phyloP scores from a whole-genome alignment of 2,113 vertebrate genomes.

The Scomber colias region DNA sequence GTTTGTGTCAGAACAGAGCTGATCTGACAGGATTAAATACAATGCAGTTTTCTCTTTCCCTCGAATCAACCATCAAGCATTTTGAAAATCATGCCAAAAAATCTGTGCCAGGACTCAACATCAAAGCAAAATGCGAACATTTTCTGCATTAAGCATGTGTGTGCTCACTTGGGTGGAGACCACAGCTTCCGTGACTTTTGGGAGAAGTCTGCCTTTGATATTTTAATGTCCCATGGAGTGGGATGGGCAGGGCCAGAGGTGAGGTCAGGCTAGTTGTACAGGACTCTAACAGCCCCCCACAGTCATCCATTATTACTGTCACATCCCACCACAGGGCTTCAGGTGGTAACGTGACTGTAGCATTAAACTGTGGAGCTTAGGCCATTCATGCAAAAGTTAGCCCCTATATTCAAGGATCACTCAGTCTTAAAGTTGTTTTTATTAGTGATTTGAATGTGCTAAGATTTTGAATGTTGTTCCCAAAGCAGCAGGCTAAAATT shows the following conservation, averaged over 20 bases:
- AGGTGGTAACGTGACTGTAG: conserved; percentile 7
- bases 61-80: conserved; percentile 66
- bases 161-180: conserved; percentile 60
- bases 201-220: conserved; percentile 70
- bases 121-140: conserved; percentile 60
- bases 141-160: conserved; percentile 48
- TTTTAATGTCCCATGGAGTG: conserved; percentile 64
- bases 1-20: conserved; percentile 15
- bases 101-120: conserved; percentile 46
- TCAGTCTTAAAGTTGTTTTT: conserved; percentile 16
- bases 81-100: conserved; percentile 46
- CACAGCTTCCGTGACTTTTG: conserved; percentile 68
- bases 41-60: conserved; percentile 17
- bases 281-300: conserved; percentile 18
- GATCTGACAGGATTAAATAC: conserved; percentile 45
- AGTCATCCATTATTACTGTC: conserved; percentile 38
- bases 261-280: conserved; percentile 31
- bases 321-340: conserved; percentile 19
- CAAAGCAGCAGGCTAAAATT: conserved; percentile 56
- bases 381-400: background rate
- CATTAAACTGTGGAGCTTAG: conserved; percentile 23
- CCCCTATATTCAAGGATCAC: background rate
- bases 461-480: conserved; percentile 40
- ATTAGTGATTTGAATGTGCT: conserved; percentile 36
- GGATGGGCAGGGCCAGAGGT: conserved; percentile 46